Percentiles rank a stretch among this genome's conserved stretches.
Evolutionary conservation across 2,888 invertebrate genomes (phyloP).

Genomic region (Lasioglossum oenotherae): DNA sequence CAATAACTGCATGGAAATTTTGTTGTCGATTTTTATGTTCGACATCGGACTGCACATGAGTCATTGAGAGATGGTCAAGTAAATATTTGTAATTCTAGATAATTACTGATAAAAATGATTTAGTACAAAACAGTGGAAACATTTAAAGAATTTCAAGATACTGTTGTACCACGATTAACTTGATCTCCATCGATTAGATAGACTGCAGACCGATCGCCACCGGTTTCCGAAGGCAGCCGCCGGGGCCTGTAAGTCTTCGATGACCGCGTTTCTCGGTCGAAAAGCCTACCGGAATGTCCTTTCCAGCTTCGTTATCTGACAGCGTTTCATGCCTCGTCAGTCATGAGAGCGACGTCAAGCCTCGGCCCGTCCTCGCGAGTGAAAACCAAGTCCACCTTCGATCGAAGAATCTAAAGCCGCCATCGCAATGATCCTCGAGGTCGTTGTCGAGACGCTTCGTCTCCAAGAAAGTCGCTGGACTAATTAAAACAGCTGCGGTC

Average conservation of each 20-base stretch:
- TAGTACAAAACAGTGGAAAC: not conserved
- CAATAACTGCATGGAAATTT: not conserved
- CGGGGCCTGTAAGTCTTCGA: slow-evolving; percentile 37
- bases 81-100: not conserved
- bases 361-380: slow-evolving; percentile 63
- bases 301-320: slow-evolving; percentile 79
- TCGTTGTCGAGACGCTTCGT: not conserved
- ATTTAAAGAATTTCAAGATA: not conserved
- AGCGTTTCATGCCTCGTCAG: slow-evolving; percentile 79
- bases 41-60: not conserved
- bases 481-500: not conserved
- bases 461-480: slow-evolving; percentile 9
- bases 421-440: slow-evolving; percentile 42
- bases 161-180: not conserved
- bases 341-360: slow-evolving; percentile 73
- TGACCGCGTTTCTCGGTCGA: slow-evolving; percentile 32
- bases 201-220: slow-evolving; percentile 19
- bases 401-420: slow-evolving; percentile 11
- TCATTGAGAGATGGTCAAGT: not conserved
- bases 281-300: slow-evolving; percentile 78
- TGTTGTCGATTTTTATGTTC: not conserved
- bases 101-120: no score
- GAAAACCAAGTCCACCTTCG: slow-evolving; percentile 73
- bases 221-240: slow-evolving; percentile 6
- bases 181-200: not conserved